Evolutionary conservation across 2,113 vertebrate genomes (phyloP).

Genomic region (Oncorhynchus masou): DNA sequence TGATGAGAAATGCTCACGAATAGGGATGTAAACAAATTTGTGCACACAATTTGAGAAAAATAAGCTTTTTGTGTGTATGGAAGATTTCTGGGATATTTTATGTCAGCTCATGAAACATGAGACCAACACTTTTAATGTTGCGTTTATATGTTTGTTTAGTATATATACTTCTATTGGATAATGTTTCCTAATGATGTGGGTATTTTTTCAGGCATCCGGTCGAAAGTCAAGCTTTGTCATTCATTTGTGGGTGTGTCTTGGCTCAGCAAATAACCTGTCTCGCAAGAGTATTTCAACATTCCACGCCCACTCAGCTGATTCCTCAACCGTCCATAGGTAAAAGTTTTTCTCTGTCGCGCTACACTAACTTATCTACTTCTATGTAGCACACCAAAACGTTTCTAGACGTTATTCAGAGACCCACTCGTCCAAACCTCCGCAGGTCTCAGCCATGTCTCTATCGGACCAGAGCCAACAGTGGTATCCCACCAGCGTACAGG

Average conservation of each 20-base stretch:
- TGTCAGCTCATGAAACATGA: too few species aligned
- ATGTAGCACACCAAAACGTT: neutral
- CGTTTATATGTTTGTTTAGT: too few species aligned
- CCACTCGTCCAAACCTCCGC: neutral
- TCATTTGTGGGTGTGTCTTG: constrained; percentile 44
- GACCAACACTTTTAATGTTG: too few species aligned
- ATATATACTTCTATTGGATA: too few species aligned
- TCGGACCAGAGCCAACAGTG: constrained; percentile 74
- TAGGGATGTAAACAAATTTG: too few species aligned
- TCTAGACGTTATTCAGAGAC: neutral
- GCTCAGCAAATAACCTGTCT: neutral
- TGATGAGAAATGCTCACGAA: too few species aligned
- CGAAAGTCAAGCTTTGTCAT: neutral
- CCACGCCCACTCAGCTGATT: constrained; percentile 62
- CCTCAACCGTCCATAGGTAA: constrained; percentile 36
- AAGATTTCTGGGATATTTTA: too few species aligned
- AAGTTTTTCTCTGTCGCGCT: constrained; percentile 18
- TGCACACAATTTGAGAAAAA: too few species aligned
- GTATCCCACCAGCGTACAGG: constrained; percentile 88
- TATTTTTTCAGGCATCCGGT: neutral
- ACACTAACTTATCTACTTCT: neutral
- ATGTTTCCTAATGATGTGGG: too few species aligned
- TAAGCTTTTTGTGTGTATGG: too few species aligned
- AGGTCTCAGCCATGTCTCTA: constrained; percentile 69
- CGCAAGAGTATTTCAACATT: neutral